These are phyloP conservation scores for Phytoseiulus persimilis DNA, from an alignment of 2,888 invertebrate genomes.

Conservation along the genomic window DNA sequence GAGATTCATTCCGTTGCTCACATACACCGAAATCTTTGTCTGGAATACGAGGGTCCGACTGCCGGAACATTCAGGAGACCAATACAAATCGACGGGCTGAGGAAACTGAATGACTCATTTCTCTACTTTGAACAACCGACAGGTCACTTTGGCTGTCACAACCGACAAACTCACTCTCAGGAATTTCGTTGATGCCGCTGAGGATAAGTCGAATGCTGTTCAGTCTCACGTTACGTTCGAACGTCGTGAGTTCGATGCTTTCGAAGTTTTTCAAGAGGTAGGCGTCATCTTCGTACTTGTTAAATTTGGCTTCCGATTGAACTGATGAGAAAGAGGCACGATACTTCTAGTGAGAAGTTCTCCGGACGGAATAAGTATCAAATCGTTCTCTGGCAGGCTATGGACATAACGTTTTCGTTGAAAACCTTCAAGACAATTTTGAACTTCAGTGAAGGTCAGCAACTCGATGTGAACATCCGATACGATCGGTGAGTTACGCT, in stretches of 20 bases:
- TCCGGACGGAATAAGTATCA: background rate
- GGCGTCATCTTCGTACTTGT: background rate
- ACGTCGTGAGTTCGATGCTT: slow-evolving; percentile 23
- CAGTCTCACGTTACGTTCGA: slow-evolving; percentile 24
- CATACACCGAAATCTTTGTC: no score
- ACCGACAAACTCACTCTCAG: slow-evolving; percentile 11
- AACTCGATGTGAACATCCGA: slow-evolving; percentile 23
- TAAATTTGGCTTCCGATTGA: background rate
- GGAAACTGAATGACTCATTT: no score
- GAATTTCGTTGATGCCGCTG: slow-evolving; percentile 19
- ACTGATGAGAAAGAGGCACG: no score
- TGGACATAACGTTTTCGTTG: slow-evolving; percentile 35
- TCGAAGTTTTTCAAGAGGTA: slow-evolving; percentile 24
- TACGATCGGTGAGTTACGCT: background rate
- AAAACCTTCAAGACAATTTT: slow-evolving; percentile 23
- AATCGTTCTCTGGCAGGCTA: background rate
- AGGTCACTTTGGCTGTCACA: slow-evolving; percentile 26
- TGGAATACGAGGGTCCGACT: no score
- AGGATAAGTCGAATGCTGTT: background rate
- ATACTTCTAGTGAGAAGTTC: no score
- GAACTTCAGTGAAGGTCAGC: slow-evolving; percentile 24
- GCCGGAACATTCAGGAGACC: no score
- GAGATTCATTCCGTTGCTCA: no score
- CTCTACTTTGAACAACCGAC: no score
- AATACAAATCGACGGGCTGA: no score